phyloP scores from a whole-genome alignment of 2,888 invertebrate species.

The Arrhopalites spinosus region DNA sequence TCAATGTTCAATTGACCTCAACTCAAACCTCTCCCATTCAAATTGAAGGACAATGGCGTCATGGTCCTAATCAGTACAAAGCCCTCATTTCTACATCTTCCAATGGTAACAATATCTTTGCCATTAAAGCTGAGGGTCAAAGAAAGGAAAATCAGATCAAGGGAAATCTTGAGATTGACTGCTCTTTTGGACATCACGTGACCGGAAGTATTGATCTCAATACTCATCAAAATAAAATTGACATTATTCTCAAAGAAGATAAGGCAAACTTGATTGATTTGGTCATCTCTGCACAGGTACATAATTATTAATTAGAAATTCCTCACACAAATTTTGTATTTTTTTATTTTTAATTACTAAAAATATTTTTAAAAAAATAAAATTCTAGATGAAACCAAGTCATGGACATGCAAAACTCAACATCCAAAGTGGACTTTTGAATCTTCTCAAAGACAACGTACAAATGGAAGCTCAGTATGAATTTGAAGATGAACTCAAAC shows the following conservation, averaged over 20 bases:
- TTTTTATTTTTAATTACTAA: too few relatives aligned
- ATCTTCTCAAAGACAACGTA: neutral
- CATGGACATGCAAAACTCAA: slow-evolving; percentile 9
- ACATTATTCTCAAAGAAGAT: slow-evolving; percentile 30
- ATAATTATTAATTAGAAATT: neutral
- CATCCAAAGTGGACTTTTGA: slow-evolving; percentile 8
- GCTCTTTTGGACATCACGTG: slow-evolving; percentile 30
- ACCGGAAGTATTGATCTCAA: slow-evolving; percentile 21
- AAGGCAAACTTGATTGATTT: slow-evolving; percentile 26
- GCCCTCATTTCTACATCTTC: neutral
- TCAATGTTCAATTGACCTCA: neutral
- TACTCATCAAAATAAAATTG: slow-evolving; percentile 15
- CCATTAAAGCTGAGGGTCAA: neutral
- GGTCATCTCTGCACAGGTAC: slow-evolving; percentile 7
- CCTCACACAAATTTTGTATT: neutral
- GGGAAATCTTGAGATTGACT: slow-evolving; percentile 20
- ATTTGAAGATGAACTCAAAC: neutral
- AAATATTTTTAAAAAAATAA: neutral
- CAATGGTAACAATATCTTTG: slow-evolving; percentile 16
- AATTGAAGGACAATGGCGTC: neutral
- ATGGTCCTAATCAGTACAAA: neutral
- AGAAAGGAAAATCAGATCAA: neutral
- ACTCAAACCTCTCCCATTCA: slow-evolving; percentile 1
- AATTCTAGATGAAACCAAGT: neutral
- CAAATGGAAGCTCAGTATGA: neutral